A percentile compares a stretch with the other conserved stretches of the same genome.
phyloP scores from a whole-genome alignment of 2,888 invertebrate species.

The Pardosa pseudoannulata region DNA sequence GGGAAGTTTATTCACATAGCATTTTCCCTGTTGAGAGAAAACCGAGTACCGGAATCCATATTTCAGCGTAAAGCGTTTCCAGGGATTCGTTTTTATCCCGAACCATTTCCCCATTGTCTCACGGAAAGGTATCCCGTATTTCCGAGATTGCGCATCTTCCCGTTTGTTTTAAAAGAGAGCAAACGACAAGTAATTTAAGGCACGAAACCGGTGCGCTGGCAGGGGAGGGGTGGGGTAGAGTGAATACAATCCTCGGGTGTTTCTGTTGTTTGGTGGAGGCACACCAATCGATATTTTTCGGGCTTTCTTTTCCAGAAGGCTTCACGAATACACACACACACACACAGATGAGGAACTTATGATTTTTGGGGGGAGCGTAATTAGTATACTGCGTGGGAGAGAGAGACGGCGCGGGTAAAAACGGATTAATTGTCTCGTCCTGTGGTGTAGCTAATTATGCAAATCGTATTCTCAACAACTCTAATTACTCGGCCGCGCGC shows the following conservation, averaged over 20 bases:
- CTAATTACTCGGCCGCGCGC: constrained; percentile 43
- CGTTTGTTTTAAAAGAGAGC: constrained; percentile 32
- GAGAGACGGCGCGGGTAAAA: constrained; percentile 59
- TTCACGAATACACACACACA: not conserved
- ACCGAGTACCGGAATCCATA: constrained; percentile 5
- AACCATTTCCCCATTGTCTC: constrained; percentile 18
- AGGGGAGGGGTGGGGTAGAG: constrained; percentile 20
- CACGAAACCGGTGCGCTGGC: constrained; percentile 5
- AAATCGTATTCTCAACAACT: constrained; percentile 69
- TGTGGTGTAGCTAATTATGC: constrained; percentile 60
- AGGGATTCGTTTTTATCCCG: constrained; percentile 1
- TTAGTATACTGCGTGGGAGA: constrained; percentile 24
- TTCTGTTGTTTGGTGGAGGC: too few species aligned
- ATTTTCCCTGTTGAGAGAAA: constrained; percentile 4
- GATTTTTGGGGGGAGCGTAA: constrained; percentile 38
- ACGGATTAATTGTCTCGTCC: constrained; percentile 68
- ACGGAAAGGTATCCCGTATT: not conserved
- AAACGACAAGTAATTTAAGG: constrained; percentile 57
- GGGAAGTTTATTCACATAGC: constrained; percentile 7
- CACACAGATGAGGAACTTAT: not conserved
- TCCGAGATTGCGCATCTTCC: not conserved
- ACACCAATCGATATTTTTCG: constrained; percentile 3
- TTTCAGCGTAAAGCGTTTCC: constrained; percentile 9
- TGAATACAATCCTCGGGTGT: constrained; percentile 26
- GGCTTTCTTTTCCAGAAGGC: constrained; percentile 10